Evolutionary conservation across 2,888 invertebrate genomes (phyloP).

Genomic region (Heliconius aoede): DNA sequence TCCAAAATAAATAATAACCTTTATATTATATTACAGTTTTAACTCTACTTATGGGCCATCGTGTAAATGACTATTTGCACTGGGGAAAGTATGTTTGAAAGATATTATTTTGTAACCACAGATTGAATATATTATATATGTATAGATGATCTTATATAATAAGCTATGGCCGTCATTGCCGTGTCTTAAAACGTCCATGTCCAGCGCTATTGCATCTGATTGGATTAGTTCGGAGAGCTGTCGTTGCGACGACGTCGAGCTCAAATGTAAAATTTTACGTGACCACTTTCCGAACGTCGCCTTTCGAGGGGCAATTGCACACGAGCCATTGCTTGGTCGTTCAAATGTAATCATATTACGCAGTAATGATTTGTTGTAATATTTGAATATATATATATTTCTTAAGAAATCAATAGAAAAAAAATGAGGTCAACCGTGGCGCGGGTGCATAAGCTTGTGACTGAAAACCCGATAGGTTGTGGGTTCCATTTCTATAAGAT

Average conservation of each 20-base stretch:
- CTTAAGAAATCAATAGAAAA: too few species aligned
- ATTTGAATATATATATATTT: neutral
- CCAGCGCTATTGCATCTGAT: constrained; percentile 77
- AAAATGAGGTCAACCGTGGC: too few species aligned
- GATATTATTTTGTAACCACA: neutral
- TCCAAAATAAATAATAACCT: too few species aligned
- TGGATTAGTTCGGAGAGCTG: constrained; percentile 79
- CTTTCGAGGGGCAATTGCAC: constrained; percentile 73
- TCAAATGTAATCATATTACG: constrained; percentile 70
- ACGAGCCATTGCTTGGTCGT: constrained; percentile 66
- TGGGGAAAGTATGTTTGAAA: too few species aligned
- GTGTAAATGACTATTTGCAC: too few species aligned
- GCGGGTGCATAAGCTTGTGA: too few species aligned
- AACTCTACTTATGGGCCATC: too few species aligned
- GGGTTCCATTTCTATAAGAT: too few species aligned
- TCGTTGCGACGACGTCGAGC: constrained; percentile 71
- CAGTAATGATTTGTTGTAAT: constrained; percentile 54
- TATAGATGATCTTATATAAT: neutral
- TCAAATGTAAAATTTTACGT: constrained; percentile 83
- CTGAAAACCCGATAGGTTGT: too few species aligned
- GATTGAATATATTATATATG: too few species aligned
- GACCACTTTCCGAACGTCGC: constrained; percentile 79
- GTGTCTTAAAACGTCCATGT: constrained; percentile 75
- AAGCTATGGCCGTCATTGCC: constrained; percentile 49
- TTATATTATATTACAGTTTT: too few species aligned